These are phyloP conservation scores for Drosophila kambysellisi DNA, from an alignment of 2,888 invertebrate species.

Conservation along the genomic window DNA sequence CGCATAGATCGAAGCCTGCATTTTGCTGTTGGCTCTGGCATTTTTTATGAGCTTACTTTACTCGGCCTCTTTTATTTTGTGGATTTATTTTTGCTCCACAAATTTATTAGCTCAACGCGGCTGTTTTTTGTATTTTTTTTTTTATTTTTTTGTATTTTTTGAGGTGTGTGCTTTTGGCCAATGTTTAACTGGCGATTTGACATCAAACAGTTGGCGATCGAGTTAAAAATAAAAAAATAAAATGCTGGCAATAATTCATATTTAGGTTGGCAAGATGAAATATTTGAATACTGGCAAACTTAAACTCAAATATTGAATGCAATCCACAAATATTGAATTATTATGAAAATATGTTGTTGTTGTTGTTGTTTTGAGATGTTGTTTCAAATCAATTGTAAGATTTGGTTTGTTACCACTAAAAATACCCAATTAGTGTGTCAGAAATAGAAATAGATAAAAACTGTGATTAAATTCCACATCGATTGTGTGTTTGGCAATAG, in stretches of 20 bases:
- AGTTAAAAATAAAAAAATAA: not conserved
- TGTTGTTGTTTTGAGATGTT: not conserved
- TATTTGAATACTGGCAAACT: not conserved
- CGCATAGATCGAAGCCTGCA: slow-evolving; percentile 18
- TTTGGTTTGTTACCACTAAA: not conserved
- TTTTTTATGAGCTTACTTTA: slow-evolving; percentile 57
- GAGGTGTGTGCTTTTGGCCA: slow-evolving; percentile 16
- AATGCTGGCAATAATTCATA: slow-evolving; percentile 5
- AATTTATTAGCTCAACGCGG: slow-evolving; percentile 39
- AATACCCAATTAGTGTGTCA: not conserved
- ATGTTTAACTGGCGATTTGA: slow-evolving; percentile 10
- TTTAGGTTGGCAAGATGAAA: not conserved
- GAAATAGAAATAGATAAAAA: not conserved
- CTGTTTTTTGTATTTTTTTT: slow-evolving; percentile 1
- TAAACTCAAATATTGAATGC: not conserved
- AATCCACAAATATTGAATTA: not conserved
- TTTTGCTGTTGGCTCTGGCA: slow-evolving; percentile 40
- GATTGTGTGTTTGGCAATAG: not conserved
- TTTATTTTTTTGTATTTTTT: not conserved
- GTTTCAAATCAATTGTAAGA: not conserved
- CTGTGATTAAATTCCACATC: not conserved
- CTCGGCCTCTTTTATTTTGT: slow-evolving; percentile 17
- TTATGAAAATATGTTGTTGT: not conserved
- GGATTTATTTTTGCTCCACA: slow-evolving; percentile 43
- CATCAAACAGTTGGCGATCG: slow-evolving; percentile 13